These are phyloP conservation scores for Andrena praecox DNA, from an alignment of 2,888 invertebrate species.

Conservation along the genomic window DNA sequence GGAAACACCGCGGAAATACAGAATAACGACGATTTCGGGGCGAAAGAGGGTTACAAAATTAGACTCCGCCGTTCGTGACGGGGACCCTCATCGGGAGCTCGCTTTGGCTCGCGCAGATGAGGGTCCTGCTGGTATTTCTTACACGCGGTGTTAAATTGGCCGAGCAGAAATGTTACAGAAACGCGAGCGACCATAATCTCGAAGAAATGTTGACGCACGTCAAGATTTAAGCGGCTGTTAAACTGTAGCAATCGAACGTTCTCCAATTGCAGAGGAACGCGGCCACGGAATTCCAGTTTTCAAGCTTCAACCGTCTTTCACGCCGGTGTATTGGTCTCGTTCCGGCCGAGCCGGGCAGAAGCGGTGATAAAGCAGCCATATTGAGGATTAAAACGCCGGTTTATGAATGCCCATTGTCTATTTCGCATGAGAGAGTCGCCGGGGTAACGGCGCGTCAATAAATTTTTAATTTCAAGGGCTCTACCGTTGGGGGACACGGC, in stretches of 20 bases:
- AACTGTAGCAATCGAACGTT: background rate
- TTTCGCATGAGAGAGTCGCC: slow-evolving; percentile 52
- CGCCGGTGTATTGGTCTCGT: slow-evolving; percentile 7
- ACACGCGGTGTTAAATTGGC: background rate
- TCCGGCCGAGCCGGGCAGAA: slow-evolving; percentile 18
- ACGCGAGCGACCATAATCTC: background rate
- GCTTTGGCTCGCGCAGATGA: background rate
- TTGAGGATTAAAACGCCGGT: slow-evolving; percentile 56
- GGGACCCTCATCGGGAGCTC: background rate
- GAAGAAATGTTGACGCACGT: slow-evolving; percentile 5
- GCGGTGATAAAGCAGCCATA: slow-evolving; percentile 33
- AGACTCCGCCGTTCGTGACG: background rate
- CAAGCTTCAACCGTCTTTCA: background rate
- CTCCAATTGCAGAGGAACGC: background rate
- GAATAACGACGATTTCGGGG: slow-evolving; percentile 2
- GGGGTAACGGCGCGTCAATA: slow-evolving; percentile 56
- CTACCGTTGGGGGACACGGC: slow-evolving; percentile 50
- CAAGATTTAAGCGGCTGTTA: background rate
- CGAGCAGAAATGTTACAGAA: slow-evolving; percentile 14
- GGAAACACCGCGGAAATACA: slow-evolving; percentile 1
- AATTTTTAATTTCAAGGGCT: slow-evolving; percentile 64
- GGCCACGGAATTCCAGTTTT: background rate
- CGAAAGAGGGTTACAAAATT: background rate
- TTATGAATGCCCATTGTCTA: slow-evolving; percentile 63
- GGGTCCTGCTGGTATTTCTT: background rate